Evolutionary conservation across 1,140 invertebrate species (phyloP).

Genomic region (Liolophura sinensis): DNA sequence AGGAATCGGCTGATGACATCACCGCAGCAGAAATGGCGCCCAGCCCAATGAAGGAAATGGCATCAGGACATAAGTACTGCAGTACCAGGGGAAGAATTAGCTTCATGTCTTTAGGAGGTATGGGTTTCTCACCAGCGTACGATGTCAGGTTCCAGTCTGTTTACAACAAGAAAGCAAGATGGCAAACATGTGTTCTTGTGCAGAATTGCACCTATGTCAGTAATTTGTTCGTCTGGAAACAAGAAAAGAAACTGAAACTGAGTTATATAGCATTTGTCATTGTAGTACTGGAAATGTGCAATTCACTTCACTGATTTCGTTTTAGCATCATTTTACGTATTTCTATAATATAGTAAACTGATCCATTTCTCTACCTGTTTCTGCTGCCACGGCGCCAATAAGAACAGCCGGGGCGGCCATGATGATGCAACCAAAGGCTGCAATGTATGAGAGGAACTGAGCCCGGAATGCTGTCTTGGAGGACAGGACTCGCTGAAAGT

Average conservation of each 20-base stretch:
- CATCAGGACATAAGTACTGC: constrained; percentile 89
- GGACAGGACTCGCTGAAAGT: constrained; percentile 96
- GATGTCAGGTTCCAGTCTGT: constrained; percentile 92
- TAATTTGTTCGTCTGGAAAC: neutral
- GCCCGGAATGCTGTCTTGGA: constrained; percentile 91
- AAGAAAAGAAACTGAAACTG: neutral
- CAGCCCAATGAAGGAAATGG: constrained; percentile 94
- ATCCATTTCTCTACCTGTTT: constrained; percentile 75
- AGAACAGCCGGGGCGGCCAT: constrained; percentile 96
- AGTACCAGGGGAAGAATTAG: constrained; percentile 96
- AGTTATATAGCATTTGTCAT: neutral
- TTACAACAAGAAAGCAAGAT: constrained; percentile 8
- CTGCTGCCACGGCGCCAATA: constrained; percentile 94
- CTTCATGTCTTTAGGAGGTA: constrained; percentile 75
- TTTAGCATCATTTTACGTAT: neutral
- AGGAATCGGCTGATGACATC: constrained; percentile 98
- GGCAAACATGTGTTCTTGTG: neutral
- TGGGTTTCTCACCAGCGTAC: constrained; percentile 70
- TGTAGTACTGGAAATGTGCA: neutral
- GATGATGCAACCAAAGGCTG: constrained; percentile 90
- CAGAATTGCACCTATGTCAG: neutral
- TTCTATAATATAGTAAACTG: constrained; percentile 2
- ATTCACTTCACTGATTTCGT: neutral
- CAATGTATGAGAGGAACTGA: constrained; percentile 94
- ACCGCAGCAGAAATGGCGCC: constrained; percentile 98